These are phyloP conservation scores for Callipepla squamata DNA, from an alignment of 2,113 vertebrate genomes.

Conservation along the genomic window DNA sequence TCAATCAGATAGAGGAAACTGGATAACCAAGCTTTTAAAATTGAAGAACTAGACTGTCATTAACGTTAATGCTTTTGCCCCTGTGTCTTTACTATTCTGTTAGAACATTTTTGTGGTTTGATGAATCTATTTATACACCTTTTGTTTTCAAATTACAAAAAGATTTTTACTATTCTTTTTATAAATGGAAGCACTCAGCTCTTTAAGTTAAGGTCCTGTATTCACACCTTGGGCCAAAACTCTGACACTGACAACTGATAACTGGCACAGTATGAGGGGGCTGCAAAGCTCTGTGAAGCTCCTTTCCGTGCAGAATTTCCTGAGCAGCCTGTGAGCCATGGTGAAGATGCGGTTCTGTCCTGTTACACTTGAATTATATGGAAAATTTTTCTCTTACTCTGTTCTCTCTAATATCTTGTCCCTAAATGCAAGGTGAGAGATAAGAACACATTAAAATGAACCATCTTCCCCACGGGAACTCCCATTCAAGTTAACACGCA, in stretches of 20 bases:
- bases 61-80: slow-evolving; percentile 50
- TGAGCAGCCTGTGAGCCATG: background rate
- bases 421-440: background rate
- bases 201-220: background rate
- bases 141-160: slow-evolving; percentile 26
- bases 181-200: background rate
- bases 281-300: background rate
- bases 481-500: slow-evolving; percentile 22
- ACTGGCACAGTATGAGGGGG: background rate
- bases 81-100: background rate
- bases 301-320: background rate
- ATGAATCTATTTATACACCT: background rate
- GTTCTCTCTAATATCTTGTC: background rate
- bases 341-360: background rate
- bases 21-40: slow-evolving; percentile 42
- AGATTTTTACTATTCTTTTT: slow-evolving; percentile 4
- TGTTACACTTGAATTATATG: background rate
- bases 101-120: slow-evolving; percentile 40
- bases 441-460: background rate
- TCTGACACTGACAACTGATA: background rate
- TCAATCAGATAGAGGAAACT: slow-evolving; percentile 58
- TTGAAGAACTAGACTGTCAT: slow-evolving; percentile 4
- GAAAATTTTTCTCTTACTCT: background rate
- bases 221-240: background rate
- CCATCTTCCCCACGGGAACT: slow-evolving; percentile 3